phyloP scores from a whole-genome alignment of 2,113 vertebrate species.

The Oriolus oriolus region DNA sequence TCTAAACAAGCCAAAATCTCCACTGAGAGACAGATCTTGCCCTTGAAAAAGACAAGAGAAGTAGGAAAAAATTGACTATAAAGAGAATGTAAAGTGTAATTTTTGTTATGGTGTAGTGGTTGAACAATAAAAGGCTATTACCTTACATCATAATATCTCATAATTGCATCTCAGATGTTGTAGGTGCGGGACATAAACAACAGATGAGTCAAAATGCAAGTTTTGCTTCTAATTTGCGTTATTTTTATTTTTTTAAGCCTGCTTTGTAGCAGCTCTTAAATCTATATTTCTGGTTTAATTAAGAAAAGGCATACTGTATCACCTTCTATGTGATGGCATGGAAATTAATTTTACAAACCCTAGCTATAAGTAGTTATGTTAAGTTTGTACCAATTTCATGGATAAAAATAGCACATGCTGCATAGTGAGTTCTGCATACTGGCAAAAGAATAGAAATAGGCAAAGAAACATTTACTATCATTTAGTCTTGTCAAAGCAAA shows the following conservation, averaged over 20 bases:
- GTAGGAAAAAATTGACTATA: background rate
- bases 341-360: background rate
- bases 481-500: background rate
- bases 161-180: background rate
- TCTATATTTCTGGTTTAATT: background rate
- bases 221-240: background rate
- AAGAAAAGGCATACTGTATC: background rate
- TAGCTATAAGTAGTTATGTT: background rate
- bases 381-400: background rate
- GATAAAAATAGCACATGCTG: background rate
- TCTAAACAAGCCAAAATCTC: background rate
- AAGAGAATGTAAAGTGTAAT: background rate
- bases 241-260: background rate
- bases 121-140: background rate
- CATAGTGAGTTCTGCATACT: background rate
- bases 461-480: background rate
- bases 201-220: background rate
- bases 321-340: background rate
- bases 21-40: background rate
- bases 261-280: background rate
- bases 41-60: background rate
- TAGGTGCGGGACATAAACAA: background rate
- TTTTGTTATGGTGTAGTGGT: background rate
- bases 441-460: background rate
- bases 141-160: background rate